Percentiles rank a stretch among this genome's conserved stretches.
Evolutionary conservation across 2,797 vertebrate genomes (phyloP).

Genomic region (Anisognathus igniventris): DNA sequence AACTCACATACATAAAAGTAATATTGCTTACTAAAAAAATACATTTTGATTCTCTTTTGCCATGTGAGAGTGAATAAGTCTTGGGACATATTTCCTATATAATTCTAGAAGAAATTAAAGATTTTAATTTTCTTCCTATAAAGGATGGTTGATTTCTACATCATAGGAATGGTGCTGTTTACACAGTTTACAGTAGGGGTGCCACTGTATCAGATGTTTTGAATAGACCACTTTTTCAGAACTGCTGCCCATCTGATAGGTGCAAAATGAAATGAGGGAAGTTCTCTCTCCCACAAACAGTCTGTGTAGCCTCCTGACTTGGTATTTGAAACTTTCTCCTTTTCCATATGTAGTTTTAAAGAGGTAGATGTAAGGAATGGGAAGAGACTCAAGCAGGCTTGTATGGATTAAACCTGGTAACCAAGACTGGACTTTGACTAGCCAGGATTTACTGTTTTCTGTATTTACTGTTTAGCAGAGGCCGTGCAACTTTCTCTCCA

Average conservation of each 20-base stretch:
- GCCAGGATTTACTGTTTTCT: neutral
- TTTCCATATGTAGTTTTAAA: neutral
- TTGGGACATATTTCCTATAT: neutral
- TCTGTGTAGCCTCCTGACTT: neutral
- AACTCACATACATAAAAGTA: neutral
- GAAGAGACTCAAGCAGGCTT: neutral
- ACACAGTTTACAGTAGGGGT: accelerated
- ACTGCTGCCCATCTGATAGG: neutral
- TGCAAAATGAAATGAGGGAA: neutral
- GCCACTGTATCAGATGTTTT: neutral
- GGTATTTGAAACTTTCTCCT: neutral
- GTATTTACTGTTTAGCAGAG: neutral
- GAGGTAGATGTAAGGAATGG: neutral
- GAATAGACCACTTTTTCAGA: neutral
- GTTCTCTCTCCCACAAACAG: neutral
- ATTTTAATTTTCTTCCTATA: neutral
- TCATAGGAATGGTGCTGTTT: neutral
- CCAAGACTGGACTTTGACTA: neutral
- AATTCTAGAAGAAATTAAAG: neutral
- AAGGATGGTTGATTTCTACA: neutral
- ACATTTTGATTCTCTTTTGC: neutral
- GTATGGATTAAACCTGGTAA: neutral
- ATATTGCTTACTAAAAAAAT: neutral
- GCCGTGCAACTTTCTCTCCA: neutral
- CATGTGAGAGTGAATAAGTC: neutral